Conservation (phyloP, 2,888 invertebrate species). For the Hybos culiciformis region DNA sequence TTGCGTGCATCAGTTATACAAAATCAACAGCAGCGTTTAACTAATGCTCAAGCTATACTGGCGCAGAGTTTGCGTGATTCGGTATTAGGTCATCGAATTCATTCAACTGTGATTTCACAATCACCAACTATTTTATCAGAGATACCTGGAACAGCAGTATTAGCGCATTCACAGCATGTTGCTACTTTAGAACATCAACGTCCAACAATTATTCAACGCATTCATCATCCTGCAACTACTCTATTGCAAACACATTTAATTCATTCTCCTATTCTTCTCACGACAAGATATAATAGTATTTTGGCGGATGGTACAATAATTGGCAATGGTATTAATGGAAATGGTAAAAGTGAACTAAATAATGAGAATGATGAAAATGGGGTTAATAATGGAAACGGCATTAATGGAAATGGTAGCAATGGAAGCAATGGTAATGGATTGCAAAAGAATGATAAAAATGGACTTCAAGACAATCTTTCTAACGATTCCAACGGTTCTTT, state of each 20-base stretch:
- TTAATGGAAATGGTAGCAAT: constrained; percentile 2
- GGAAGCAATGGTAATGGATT: constrained; percentile 5
- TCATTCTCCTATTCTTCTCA: constrained; percentile 25
- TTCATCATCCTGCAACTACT: constrained; percentile 23
- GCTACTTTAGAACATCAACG: constrained; percentile 16
- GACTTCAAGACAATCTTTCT: no score
- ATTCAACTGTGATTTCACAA: constrained; percentile 26
- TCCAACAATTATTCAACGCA: constrained; percentile 17
- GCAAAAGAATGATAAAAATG: not conserved
- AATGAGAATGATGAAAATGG: constrained; percentile 1
- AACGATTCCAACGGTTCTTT: no score
- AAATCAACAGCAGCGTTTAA: constrained; percentile 21
- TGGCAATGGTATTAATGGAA: constrained; percentile 9
- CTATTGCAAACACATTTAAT: constrained; percentile 28
- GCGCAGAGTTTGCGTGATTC: constrained; percentile 23
- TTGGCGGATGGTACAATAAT: constrained; percentile 1
- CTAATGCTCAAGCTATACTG: constrained; percentile 23
- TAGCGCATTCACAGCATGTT: constrained; percentile 12
- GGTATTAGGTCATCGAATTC: constrained; percentile 27
- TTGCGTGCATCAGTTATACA: constrained; percentile 29
- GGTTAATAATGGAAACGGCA: constrained; percentile 6
- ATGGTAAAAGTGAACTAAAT: constrained; percentile 13
- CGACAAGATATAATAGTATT: constrained; percentile 9
- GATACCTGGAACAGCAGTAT: constrained; percentile 16
- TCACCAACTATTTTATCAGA: constrained; percentile 27